Evolutionary conservation across 1,140 invertebrate genomes (phyloP), one percentile per base, ranked within the genome.

Genomic region (Conopomorpha cramerella): DNA sequence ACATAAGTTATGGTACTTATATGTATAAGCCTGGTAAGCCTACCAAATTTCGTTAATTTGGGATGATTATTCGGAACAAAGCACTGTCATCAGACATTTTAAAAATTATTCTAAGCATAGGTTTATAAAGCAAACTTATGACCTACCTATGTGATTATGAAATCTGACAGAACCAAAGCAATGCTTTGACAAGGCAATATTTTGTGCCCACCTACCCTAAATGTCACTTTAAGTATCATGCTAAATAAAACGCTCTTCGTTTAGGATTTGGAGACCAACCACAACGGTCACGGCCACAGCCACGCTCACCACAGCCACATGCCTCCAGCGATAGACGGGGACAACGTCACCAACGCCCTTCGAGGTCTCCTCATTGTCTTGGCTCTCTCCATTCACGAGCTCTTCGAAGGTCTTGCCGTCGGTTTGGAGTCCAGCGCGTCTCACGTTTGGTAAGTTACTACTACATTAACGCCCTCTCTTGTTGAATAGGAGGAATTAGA

Each of bases 361-460:
- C 72, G 89, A 38, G 87, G 90, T 14, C 61, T 92, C 11, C 72
- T 94, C 29, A 87, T 95, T 36, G 89, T 96, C 0, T 70, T 93
- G 14, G 93, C 93, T 1, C 77, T 97, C 8, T 93, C 92, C 3
- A 85, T 96, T 34, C 94, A 97, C 58, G 91, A 94, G 46, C 76
- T 95, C 0, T 94, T 97, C 54, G 94, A 97, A 82, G 94, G 94
- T 16, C 81, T 96, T 36, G 89, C 93, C 13, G 88, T 96, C 37
- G 93, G 93, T 7, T 76, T 95, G 13, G 91, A 94, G 63, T 77
- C 78, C 12, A 81, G 83, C 7, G 67, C 84, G 3, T 60, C 71
- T 1, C 80, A 85, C 29, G 88, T 94, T 4, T 92, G 90, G 87
- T 82, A 73, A 51, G 58, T 52, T 17, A 13, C 19, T 27, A 10